Evolutionary conservation across 2,888 invertebrate species (phyloP), one percentile per base, ranked within the genome.

Genomic region (Harpalus rubripes): DNA sequence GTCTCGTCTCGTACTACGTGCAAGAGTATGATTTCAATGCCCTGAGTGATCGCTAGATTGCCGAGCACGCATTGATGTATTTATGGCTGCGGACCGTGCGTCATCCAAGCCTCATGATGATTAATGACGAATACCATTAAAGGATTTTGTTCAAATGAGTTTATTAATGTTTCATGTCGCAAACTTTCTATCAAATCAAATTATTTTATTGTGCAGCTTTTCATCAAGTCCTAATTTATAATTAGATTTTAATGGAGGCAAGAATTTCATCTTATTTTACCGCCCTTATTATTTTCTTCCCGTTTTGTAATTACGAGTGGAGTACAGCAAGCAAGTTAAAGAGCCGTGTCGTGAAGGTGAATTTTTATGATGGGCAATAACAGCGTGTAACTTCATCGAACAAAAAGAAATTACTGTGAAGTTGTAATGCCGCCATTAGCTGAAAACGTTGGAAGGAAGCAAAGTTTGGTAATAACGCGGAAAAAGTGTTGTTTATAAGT

Each of bases 121-220:
- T 68, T 39, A 68, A 68, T 68, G 68, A n/a, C 41, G 68, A 68
- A 68, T 68, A 15, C 32, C 68, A 39, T 68, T 68, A 68, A 68
- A n/a, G 39, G 39, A 63, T 39, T 68, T 68, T 68, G 68, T 68
- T 68, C 32, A 68, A 68, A 68, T 39, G 68, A 63, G 68, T 39
- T 68, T 68, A 68, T 63, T 22, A 59, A 63, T 68, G 68, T 68
- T 68, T 63, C n/a, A 26, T 63, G n/a, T 12, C 22, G 7, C 63
- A 22, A 22, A 63, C 12, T 22, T 63, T 63, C n/a, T 15, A 68
- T 68, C 6, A 32, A 68, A 68, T 68, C n/a, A 68, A 39, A 39
- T 39, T 63, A 12, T 63, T 32, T 32, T 15, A 68, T 22, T 63
- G 26, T 12, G 4, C 10, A 22, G 68, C 68, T 68, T 68, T 68